These are phyloP conservation scores for Drosophila neocordata DNA, from an alignment of 1,140 invertebrate species.

Conservation along the genomic window DNA sequence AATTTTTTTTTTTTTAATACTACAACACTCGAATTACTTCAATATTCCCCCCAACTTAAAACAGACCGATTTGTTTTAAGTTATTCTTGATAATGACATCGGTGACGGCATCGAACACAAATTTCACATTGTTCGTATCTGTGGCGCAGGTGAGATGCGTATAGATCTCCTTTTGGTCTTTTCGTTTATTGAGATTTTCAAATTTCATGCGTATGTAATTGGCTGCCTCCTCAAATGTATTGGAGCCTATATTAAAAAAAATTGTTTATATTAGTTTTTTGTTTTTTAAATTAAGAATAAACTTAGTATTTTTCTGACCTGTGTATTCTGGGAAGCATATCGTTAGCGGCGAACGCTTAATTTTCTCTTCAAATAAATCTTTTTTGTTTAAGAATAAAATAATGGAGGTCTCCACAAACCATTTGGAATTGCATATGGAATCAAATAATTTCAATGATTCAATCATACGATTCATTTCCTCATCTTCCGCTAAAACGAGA, in stretches of 20 bases:
- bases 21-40: slow-evolving; percentile 56
- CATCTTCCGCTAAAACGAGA: slow-evolving; percentile 97
- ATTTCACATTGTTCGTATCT: slow-evolving; percentile 95
- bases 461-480: slow-evolving; percentile 96
- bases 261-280: background rate
- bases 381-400: slow-evolving; percentile 98
- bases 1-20: slow-evolving; percentile 69
- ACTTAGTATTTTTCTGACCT: slow-evolving; percentile 84
- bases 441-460: slow-evolving; percentile 98
- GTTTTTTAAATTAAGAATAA: background rate
- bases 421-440: slow-evolving; percentile 98
- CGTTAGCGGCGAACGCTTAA: slow-evolving; percentile 94
- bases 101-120: slow-evolving; percentile 95
- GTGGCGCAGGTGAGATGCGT: slow-evolving; percentile 96
- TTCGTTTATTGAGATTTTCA: slow-evolving; percentile 93
- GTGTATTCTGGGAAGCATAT: slow-evolving; percentile 97
- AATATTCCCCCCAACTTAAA: slow-evolving; percentile 65
- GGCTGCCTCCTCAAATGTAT: slow-evolving; percentile 93
- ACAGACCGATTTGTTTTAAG: slow-evolving; percentile 93
- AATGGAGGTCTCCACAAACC: slow-evolving; percentile 99
- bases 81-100: slow-evolving; percentile 97
- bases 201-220: slow-evolving; percentile 95
- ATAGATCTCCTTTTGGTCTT: slow-evolving; percentile 95
- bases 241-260: slow-evolving; percentile 85
- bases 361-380: slow-evolving; percentile 97